These are phyloP conservation scores for Myripristis jacobus DNA, from an alignment of 2,797 vertebrate genomes.

Conservation along the genomic window DNA sequence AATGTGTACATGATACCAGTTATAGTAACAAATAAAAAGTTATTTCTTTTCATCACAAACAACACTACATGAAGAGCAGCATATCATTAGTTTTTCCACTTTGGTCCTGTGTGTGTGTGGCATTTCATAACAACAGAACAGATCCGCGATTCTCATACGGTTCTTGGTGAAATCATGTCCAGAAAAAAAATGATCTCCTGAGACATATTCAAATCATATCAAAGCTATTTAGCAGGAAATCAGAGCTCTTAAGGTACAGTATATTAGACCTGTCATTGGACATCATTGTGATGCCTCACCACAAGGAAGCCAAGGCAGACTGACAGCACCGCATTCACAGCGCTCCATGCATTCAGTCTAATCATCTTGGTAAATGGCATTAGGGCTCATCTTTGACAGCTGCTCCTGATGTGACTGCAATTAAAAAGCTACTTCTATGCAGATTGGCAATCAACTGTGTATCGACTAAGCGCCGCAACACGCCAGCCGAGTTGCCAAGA, in stretches of 20 bases:
- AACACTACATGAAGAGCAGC: background rate
- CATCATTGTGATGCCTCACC: slow-evolving; percentile 19
- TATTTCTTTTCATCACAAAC: background rate
- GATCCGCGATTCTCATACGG: background rate
- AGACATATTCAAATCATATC: slow-evolving; percentile 13
- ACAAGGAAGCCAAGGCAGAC: slow-evolving; percentile 13
- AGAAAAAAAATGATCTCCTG: background rate
- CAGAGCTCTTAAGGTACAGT: slow-evolving; percentile 7
- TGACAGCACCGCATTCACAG: slow-evolving; percentile 8
- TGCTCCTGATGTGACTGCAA: slow-evolving; percentile 56
- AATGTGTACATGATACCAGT: background rate
- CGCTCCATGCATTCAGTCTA: slow-evolving; percentile 19
- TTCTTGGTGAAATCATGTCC: background rate
- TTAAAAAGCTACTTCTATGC: slow-evolving; percentile 37
- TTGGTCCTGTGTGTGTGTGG: background rate
- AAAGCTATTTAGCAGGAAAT: slow-evolving; percentile 8
- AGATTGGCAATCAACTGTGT: background rate
- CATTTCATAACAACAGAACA: background rate
- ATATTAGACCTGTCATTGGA: slow-evolving; percentile 28
- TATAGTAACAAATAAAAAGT: background rate
- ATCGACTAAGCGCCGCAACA: background rate
- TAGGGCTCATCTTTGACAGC: slow-evolving; percentile 46
- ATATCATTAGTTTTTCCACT: too few species aligned
- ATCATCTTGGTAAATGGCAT: slow-evolving; percentile 53
- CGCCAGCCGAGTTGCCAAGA: slow-evolving; percentile 6